Evolutionary conservation across 2,888 invertebrate genomes (phyloP), one percentile per base, ranked within the genome.

Genomic region (Cephus pygmeus): DNA sequence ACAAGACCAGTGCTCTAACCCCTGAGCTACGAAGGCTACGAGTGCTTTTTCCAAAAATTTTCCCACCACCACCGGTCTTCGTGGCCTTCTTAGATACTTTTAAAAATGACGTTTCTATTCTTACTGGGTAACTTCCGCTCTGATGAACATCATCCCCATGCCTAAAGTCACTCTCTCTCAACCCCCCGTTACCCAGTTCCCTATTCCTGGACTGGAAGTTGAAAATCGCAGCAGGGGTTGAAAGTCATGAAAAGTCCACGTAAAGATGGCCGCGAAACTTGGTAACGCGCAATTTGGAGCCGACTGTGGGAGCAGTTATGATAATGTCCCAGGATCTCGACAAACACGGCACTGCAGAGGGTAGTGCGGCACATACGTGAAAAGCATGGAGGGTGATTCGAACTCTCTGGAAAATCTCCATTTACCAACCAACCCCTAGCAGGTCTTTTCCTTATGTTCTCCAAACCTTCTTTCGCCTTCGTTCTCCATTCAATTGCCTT

Each of bases 1-100:
- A 89, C 88, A 88, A 89, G 88, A 88, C 88, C 88, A 88, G 86
- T 87, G 88, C 88, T 88, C 88, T 88, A 89, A 87, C 88, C 89
- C 85, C 87, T 88, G 89, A 89, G 88, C 88, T 89, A 89, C 88
- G 88, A 86, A 88, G 88, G 87, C 88, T 23, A 2, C 9, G 56
- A 56, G 2, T 56, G 23, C 9, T 56, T 56, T 56, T 56, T 9
- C 23, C 23, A 23, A 56, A 56, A 56, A 23, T 23, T 23, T 56
- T 23, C 1, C 56, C 23, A 56, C 56, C 56, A 40, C 40, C 40
- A 1, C 56, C 56, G 9, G 56, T 3, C 56, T 9, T 56, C 40
- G 15, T 23, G 23, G 2, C 2, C 23, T 3, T 23, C 23, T 1
- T 9, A 23, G 9, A 56, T 9, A 9, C 9, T 23, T 23, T 56